These are phyloP conservation scores for Panthera tigris DNA, from an alignment of 2,113 vertebrate species.

Conservation along the genomic window DNA sequence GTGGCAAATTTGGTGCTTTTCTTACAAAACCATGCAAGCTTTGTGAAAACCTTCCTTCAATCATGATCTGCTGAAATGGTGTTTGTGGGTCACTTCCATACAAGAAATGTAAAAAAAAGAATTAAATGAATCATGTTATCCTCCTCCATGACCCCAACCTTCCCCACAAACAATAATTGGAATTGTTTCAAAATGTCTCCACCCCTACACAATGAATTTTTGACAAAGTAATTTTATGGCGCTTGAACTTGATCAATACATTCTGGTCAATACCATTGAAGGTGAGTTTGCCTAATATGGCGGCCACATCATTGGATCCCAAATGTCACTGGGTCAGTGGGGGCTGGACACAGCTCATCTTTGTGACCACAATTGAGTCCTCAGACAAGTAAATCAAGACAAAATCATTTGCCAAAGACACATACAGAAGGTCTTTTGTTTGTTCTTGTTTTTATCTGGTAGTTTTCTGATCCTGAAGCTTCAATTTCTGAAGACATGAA, in stretches of 20 bases:
- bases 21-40: not conserved
- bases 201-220: not conserved
- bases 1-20: not conserved
- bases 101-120: not conserved
- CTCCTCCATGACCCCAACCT: not conserved
- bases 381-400: not conserved
- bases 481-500: constrained; percentile 16
- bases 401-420: constrained; percentile 16
- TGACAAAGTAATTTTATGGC: constrained; percentile 32
- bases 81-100: not conserved
- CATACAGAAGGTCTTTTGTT: not conserved
- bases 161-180: not conserved
- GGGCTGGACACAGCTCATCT: not conserved
- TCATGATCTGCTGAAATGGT: not conserved
- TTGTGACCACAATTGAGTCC: not conserved
- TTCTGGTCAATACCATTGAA: not conserved
- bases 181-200: constrained; percentile 20
- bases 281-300: not conserved
- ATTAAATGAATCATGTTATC: not conserved
- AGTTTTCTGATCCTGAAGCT: not conserved
- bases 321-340: not conserved
- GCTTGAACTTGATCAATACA: constrained; percentile 13
- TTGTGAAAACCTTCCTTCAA: not conserved
- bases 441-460: not conserved
- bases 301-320: not conserved